phyloP scores from a whole-genome alignment of 2,797 vertebrate genomes.

The Phataginus tricuspis region DNA sequence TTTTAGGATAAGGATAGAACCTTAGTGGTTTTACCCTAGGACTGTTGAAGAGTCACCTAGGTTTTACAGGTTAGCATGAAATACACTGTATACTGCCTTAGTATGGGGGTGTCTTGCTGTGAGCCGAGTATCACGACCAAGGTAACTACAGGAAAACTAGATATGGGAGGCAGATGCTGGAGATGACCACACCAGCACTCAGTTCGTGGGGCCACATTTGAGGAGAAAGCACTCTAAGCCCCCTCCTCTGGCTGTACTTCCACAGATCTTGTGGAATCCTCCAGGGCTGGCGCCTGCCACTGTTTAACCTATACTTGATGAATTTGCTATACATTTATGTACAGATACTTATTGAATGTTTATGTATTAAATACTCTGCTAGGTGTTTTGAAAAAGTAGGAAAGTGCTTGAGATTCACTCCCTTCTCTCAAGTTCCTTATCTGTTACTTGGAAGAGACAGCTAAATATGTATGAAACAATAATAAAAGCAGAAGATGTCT shows the following conservation, averaged over 20 bases:
- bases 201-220: neutral
- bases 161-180: neutral
- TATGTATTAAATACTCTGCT: neutral
- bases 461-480: neutral
- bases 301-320: neutral
- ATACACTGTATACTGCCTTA: neutral
- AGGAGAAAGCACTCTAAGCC: neutral
- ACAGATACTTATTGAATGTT: neutral
- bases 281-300: neutral
- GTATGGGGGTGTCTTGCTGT: neutral
- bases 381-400: neutral
- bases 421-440: neutral
- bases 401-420: neutral
- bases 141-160: neutral
- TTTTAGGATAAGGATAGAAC: neutral
- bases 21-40: neutral
- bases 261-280: neutral
- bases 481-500: neutral
- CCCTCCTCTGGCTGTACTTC: neutral
- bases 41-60: neutral
- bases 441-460: neutral
- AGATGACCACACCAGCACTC: neutral
- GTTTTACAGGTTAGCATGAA: neutral
- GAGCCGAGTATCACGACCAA: neutral
- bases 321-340: neutral